Evolutionary conservation across 2,888 invertebrate species (phyloP).

Genomic region (Leptopilina myrica): DNA sequence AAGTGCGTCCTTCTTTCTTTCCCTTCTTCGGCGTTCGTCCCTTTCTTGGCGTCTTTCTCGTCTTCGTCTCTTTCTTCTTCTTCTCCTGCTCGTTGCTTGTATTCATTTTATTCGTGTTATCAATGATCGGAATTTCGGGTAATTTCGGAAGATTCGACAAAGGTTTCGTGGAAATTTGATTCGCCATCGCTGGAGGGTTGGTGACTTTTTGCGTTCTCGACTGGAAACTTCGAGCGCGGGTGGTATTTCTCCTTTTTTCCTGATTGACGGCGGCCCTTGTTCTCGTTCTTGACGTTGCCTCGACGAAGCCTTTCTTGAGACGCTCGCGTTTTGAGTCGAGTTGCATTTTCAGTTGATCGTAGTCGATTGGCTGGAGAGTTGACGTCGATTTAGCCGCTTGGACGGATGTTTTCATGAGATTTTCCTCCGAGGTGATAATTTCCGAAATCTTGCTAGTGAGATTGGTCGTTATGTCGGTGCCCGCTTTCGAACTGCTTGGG

Average conservation of each 20-base stretch:
- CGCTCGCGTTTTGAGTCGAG: slow-evolving; percentile 50
- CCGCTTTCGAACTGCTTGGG: slow-evolving; percentile 69
- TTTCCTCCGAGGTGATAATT: slow-evolving; percentile 58
- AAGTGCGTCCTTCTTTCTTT: too few relatives aligned
- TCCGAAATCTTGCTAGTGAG: slow-evolving; percentile 69
- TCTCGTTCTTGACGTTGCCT: neutral
- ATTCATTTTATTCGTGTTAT: too few relatives aligned
- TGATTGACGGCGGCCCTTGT: neutral
- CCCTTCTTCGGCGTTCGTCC: too few relatives aligned
- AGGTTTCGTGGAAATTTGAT: too few relatives aligned
- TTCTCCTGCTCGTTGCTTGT: neutral
- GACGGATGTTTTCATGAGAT: neutral
- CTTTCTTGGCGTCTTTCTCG: neutral
- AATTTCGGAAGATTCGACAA: too few relatives aligned
- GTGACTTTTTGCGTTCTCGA: too few relatives aligned
- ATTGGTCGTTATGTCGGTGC: slow-evolving; percentile 68
- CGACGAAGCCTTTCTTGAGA: slow-evolving; percentile 38
- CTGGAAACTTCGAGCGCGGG: too few relatives aligned
- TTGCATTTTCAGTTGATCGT: slow-evolving; percentile 32
- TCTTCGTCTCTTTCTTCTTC: neutral
- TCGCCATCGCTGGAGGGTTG: too few relatives aligned
- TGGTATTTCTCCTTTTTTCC: neutral
- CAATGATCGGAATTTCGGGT: too few relatives aligned
- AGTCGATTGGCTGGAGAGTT: neutral
- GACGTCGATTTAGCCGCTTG: slow-evolving; percentile 41